Evolutionary conservation across 2,888 invertebrate species (phyloP), one percentile per base, ranked within the genome.

Genomic region (Callimorpha dominula): DNA sequence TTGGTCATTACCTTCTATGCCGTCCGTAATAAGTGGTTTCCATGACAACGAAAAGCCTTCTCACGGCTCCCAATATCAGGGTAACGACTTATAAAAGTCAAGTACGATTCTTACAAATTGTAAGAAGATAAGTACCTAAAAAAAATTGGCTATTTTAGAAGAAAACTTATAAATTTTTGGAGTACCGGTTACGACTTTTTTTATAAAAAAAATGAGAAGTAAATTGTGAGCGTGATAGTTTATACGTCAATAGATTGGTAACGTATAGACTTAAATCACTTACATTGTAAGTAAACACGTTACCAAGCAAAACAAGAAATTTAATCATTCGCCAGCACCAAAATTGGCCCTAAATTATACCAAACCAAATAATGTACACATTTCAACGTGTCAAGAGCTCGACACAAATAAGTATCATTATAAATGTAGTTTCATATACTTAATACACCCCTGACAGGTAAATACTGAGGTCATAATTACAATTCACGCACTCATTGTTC

Each of bases 31-130:
- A 80, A 78, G 66, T 68, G 77, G 85, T 88, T 86, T 73, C 82
- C 78, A 87, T 86, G 82, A 84, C 81, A 83, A 88, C 89, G 80
- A 72, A 80, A 77, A 83, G 76, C 87, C 76, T 84, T 85, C 83
- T 82, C 83, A 85, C 84, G 78, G 80, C 83, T 85, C 87, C 89
- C 89, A 91, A 92, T 92, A 91, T 91, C 89, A 90, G 86, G 84
- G 86, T 90, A 92, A 92, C 89, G 89, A 89, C 88, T 90, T 87
- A 92, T 93, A 92, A 93, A 92, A 91, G 82, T 89, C 90, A 88
- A 92, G 91, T 89, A 85, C 88, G 87, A 85, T 88, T 85, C 85
- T 88, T 87, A 87, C 87, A 91, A 81, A 79, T 80, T 76, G 73
- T 80, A 64, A 77, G 77, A 76, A 80, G 76, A 80, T 82, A 81